Percentiles rank a stretch among this genome's conserved stretches.
Evolutionary conservation across 2,888 invertebrate genomes (phyloP).

Genomic region (Seira musarum): DNA sequence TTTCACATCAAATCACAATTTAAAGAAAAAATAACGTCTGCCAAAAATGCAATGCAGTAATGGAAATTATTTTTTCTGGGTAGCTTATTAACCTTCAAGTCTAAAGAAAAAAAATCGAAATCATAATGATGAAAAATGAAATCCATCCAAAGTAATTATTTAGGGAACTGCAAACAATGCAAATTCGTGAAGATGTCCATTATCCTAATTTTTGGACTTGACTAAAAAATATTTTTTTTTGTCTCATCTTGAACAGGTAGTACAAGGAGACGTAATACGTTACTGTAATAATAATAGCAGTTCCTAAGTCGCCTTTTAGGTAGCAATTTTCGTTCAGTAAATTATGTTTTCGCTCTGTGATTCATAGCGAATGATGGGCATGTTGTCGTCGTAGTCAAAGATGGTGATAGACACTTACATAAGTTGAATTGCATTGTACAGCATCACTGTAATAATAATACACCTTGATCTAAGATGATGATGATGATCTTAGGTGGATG

Average conservation of each 20-base stretch:
- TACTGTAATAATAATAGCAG: background rate
- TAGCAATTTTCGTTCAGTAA: background rate
- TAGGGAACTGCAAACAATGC: background rate
- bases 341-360: background rate
- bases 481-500: slow-evolving; percentile 26
- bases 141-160: slow-evolving; percentile 1
- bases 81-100: background rate
- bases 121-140: slow-evolving; percentile 1
- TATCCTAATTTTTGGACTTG: slow-evolving; percentile 15
- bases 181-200: slow-evolving; percentile 8
- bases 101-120: background rate
- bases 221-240: background rate
- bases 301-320: background rate
- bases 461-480: slow-evolving; percentile 21
- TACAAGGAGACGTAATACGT: slow-evolving; percentile 8
- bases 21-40: background rate
- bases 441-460: slow-evolving; percentile 17
- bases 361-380: no score
- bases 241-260: background rate
- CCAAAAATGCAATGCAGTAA: slow-evolving; percentile 1
- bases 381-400: no score
- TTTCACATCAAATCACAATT: background rate
- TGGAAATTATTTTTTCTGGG: no score
- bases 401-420: background rate
- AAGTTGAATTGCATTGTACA: background rate